Base-by-base conservation (phyloP, 2,888 invertebrate genomes). In the Seira ritae region DNA sequence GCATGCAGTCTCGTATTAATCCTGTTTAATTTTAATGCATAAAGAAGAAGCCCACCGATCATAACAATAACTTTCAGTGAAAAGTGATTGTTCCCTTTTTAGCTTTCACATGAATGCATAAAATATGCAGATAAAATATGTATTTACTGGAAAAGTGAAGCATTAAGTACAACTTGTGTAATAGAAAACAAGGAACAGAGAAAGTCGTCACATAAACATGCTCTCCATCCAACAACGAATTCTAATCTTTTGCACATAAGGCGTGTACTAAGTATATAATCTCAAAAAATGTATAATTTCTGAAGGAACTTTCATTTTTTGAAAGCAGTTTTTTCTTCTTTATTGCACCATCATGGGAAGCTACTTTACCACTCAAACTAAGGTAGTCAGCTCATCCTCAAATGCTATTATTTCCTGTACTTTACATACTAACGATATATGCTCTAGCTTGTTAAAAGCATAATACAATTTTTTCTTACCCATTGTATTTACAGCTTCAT, bases 101-200 rank as follows among this genome's bases (percentile, higher is more conserved):
- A 24, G 23, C 72, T 37, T 19, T 37, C 72, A 17, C 17, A 73
- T 62, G 31, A 60, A 60, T 73, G 10, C 72, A 73, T 73, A 73
- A 73, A 73, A 73, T 73, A 73, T 73, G 72, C 72, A 73, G 72
- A 73, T n/a, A n/a, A n/a, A 19, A 73, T 73, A 46, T 73, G 72
- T 71, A 69, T 71, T 71, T 55, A 71, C 71, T 62, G 62, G 46
- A 73, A 73, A 73, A 73, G 62, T 73, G 72, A 73, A 73, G 62
- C 72, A 73, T 73, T 73, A 73, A 73, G 22, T 17, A 62, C 17
- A 46, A 62, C n/a, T n/a, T n/a, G n/a, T n/a, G n/a, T 73, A 50
- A 55, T 55, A 55, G 67, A 19, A 46, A 42, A 71, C 55, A 71
- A 71, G 15, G 55, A 71, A n/a, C 19, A 22, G 55, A 23, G 55